phyloP scores from a whole-genome alignment of 2,113 vertebrate species.

The Uria lomvia region DNA sequence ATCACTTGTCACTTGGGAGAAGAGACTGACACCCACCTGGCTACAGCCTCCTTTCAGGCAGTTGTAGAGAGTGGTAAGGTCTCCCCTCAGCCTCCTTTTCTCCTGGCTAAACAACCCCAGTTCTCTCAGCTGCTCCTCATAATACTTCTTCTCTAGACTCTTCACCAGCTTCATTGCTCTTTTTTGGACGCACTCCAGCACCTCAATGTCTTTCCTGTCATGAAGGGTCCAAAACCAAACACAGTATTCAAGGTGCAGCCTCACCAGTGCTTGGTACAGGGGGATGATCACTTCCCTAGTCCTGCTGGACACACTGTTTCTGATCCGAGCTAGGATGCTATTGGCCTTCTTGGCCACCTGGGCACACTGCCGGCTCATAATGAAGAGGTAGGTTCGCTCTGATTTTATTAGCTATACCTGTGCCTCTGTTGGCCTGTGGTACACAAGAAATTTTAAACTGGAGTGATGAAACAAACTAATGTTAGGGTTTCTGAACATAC shows the following conservation, averaged over 20 bases:
- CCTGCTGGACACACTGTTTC: not conserved
- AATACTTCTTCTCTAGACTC: not conserved
- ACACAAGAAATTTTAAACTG: not conserved
- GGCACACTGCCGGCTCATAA: not conserved
- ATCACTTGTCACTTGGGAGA: not conserved
- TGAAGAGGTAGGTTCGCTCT: not conserved
- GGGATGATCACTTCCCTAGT: fast-evolving
- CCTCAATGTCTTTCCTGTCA: not conserved
- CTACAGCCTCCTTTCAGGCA: not conserved
- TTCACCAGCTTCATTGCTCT: fast-evolving
- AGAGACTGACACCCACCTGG: fast-evolving
- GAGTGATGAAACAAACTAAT: not conserved
- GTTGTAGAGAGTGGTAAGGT: fast-evolving
- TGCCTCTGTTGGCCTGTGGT: not conserved
- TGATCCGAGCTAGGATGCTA: not conserved
- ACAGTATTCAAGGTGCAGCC: fast-evolving
- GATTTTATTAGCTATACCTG: not conserved
- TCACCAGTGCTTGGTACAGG: fast-evolving
- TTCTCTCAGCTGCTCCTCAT: not conserved
- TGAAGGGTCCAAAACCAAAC: not conserved
- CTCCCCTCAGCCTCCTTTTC: not conserved
- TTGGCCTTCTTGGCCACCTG: not conserved
- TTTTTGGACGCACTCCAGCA: fast-evolving
- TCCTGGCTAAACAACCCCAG: no score
- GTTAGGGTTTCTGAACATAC: not conserved